These are phyloP conservation scores for Brachystomella parvula DNA, from an alignment of 1,140 invertebrate species.

Conservation along the genomic window DNA sequence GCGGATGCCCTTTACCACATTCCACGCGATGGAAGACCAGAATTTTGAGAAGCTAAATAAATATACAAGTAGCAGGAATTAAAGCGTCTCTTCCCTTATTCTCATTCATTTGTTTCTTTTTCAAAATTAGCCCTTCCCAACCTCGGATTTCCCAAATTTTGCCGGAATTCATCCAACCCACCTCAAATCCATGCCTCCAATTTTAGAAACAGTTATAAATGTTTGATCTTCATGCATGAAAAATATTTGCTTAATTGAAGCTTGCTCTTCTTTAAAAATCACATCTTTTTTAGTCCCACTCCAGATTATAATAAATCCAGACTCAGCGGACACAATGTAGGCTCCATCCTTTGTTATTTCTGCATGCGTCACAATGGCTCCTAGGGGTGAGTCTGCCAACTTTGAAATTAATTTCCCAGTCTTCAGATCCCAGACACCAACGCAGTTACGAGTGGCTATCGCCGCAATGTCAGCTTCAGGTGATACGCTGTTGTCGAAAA, in stretches of 20 bases:
- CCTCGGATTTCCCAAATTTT: no score
- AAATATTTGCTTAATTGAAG: conserved; percentile 74
- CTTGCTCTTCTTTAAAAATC: conserved; percentile 72
- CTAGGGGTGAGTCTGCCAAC: conserved; percentile 81
- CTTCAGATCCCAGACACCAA: conserved; percentile 90
- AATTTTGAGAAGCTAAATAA: conserved; percentile 26
- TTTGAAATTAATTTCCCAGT: conserved; percentile 73
- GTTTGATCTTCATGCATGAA: conserved; percentile 73
- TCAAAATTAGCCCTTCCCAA: no score
- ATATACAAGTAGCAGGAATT: conserved; percentile 4
- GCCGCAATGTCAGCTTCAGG: conserved; percentile 65
- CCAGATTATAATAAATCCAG: conserved; percentile 87
- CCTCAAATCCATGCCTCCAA: conserved; percentile 33
- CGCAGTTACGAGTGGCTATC: conserved; percentile 81
- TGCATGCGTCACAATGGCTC: conserved; percentile 82
- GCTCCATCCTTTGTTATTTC: conserved; percentile 74
- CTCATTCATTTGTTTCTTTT: no score
- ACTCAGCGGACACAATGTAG: conserved; percentile 81
- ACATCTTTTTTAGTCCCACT: conserved; percentile 68
- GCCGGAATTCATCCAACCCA: no score
- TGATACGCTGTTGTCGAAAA: conserved; percentile 52
- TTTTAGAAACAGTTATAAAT: conserved; percentile 69
- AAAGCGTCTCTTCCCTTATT: no score
- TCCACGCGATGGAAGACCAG: no score
- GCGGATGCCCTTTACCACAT: no score